These are phyloP conservation scores for Cheilosia variabilis DNA, from an alignment of 2,888 invertebrate species.

Conservation along the genomic window DNA sequence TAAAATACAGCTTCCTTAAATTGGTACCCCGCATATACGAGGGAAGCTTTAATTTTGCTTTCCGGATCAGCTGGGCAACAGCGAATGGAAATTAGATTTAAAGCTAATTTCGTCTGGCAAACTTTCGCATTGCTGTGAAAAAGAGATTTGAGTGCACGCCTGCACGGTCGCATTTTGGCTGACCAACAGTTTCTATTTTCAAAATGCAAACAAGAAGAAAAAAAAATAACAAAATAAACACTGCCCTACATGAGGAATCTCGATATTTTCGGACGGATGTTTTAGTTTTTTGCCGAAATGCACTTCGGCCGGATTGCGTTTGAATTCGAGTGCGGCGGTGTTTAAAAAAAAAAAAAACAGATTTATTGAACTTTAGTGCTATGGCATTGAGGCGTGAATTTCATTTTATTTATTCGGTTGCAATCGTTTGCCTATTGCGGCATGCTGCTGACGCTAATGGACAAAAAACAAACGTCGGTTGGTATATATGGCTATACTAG, in stretches of 20 bases:
- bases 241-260: constrained; percentile 17
- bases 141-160: no score
- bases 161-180: background rate
- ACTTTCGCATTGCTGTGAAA: background rate
- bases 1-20: no score
- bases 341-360: background rate
- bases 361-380: background rate
- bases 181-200: constrained; percentile 50
- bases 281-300: constrained; percentile 50
- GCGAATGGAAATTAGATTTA: no score
- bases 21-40: no score
- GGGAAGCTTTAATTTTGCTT: no score
- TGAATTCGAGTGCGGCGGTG: constrained; percentile 16
- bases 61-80: no score
- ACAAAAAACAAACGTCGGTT: constrained; percentile 66
- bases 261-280: constrained; percentile 38
- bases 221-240: background rate
- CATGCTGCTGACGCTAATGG: constrained; percentile 25
- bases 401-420: constrained; percentile 9
- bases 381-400: constrained; percentile 38
- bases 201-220: constrained; percentile 20
- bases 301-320: constrained; percentile 40
- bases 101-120: no score
- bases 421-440: background rate
- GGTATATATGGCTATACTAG: constrained; percentile 30